phyloP scores from a whole-genome alignment of 2,888 invertebrate species.

The Ectobius pallidus region DNA sequence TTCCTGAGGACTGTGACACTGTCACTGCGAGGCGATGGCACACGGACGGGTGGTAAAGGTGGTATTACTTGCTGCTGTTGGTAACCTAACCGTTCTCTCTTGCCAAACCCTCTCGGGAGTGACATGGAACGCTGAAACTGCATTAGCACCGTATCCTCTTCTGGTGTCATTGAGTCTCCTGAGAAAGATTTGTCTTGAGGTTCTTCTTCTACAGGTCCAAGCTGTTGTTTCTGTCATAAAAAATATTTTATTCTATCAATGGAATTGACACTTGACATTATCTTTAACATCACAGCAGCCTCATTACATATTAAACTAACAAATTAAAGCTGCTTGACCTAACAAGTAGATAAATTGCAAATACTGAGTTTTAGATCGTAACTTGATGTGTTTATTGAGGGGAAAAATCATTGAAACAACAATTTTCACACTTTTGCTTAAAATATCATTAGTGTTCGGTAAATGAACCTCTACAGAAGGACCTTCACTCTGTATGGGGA shows the following conservation, averaged over 20 bases:
- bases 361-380: too few species aligned
- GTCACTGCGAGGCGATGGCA: constrained; percentile 51
- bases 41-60: constrained; percentile 50
- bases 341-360: too few species aligned
- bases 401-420: too few species aligned
- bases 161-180: constrained; percentile 45
- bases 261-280: not conserved
- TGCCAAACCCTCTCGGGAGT: constrained; percentile 55
- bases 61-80: constrained; percentile 50
- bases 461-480: too few species aligned
- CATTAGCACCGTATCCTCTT: constrained; percentile 50
- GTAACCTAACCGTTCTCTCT: constrained; percentile 45
- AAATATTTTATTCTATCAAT: not conserved
- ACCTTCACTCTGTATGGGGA: too few species aligned
- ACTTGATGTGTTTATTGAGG: too few species aligned
- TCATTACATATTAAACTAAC: not conserved
- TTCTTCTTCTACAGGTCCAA: constrained; percentile 57
- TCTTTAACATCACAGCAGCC: not conserved
- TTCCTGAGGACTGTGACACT: constrained; percentile 54
- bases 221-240: constrained; percentile 49
- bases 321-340: too few species aligned
- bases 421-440: too few species aligned
- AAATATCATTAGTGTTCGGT: too few species aligned
- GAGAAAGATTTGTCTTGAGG: constrained; percentile 45
- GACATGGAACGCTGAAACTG: constrained; percentile 57